Evolutionary conservation across 2,113 vertebrate genomes (phyloP).

Genomic region (Trichomycterus rosablanca): DNA sequence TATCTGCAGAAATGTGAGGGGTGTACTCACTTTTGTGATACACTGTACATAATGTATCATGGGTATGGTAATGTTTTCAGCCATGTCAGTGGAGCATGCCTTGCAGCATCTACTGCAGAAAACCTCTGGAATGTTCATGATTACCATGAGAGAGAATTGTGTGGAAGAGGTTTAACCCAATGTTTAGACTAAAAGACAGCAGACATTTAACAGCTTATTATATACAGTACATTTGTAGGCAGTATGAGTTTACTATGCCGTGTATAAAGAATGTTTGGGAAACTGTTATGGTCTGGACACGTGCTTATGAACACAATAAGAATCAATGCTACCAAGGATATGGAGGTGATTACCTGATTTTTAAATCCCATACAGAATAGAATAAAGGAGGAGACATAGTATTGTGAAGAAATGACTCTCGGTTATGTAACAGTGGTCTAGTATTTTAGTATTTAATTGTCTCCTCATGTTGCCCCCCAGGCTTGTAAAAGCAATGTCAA

Average conservation of each 20-base stretch:
- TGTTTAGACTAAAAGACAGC: constrained; percentile 8
- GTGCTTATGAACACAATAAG: no score
- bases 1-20: no score
- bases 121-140: constrained; percentile 24
- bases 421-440: constrained; percentile 54
- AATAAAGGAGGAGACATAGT: constrained; percentile 1
- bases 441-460: constrained; percentile 59
- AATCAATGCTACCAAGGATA: no score
- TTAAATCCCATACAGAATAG: no score
- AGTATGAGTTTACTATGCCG: neutral
- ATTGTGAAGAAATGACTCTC: constrained; percentile 13
- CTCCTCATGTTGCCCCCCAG: constrained; percentile 59
- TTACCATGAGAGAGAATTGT: constrained; percentile 11
- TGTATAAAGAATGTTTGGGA: neutral
- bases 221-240: neutral
- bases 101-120: neutral
- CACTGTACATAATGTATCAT: neutral
- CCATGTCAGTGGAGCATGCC: neutral
- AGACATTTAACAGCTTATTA: constrained; percentile 12
- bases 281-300: no score
- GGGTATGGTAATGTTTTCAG: neutral
- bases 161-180: constrained; percentile 17
- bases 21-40: no score
- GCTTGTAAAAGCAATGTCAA: constrained; percentile 56
- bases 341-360: no score